Conservation (phyloP, 2,888 invertebrate species). For the Drosophila parthenogenetica region DNA sequence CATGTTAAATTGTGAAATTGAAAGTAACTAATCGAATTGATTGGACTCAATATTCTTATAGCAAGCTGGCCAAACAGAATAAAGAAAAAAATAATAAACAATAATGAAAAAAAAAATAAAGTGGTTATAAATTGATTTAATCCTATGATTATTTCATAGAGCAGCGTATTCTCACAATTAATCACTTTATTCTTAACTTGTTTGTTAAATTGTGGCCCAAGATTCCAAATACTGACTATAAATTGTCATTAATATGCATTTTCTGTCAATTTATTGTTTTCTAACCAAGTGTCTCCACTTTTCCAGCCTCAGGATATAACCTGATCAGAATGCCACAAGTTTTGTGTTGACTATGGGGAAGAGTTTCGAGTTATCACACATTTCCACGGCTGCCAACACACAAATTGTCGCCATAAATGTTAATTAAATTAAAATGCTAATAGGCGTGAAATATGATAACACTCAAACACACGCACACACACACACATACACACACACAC, state of each 20-base stretch:
- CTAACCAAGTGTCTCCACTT: neutral
- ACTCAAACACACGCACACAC: constrained; percentile 41
- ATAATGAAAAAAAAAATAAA: no score
- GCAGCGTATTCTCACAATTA: no score
- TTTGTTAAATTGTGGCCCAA: neutral
- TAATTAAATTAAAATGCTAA: constrained; percentile 79
- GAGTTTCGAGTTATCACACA: constrained; percentile 39
- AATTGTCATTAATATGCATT: neutral
- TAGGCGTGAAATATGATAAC: constrained; percentile 80
- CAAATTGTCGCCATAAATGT: constrained; percentile 78
- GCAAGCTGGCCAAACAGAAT: no score
- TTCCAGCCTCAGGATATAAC: neutral
- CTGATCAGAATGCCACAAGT: constrained; percentile 22
- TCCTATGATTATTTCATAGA: no score
- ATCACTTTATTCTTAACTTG: no score
- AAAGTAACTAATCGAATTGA: no score
- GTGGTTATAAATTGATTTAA: no score
- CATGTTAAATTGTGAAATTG: no score
- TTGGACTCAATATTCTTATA: no score
- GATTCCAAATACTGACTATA: neutral
- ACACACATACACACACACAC: no score
- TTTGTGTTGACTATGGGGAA: constrained; percentile 1
- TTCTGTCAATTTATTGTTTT: neutral
- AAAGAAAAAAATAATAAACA: no score
- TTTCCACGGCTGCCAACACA: constrained; percentile 54